Percentiles rank a stretch among this genome's conserved stretches.
Conservation (phyloP, 2,113 vertebrate species). For the Campylorhamphus procurvoides region DNA sequence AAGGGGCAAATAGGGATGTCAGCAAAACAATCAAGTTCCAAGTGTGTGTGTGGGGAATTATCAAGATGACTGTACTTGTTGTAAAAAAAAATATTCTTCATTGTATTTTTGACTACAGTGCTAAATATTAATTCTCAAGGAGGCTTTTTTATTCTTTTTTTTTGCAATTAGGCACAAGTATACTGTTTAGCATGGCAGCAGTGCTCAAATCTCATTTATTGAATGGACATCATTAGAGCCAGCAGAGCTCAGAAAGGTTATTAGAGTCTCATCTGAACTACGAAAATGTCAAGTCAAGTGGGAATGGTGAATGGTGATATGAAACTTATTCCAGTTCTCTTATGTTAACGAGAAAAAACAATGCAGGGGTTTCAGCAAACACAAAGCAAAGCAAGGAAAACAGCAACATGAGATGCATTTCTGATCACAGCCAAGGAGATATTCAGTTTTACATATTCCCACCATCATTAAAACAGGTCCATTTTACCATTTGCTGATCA, state of each 20-base stretch:
- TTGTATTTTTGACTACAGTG: background rate
- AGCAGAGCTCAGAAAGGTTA: slow-evolving; percentile 68
- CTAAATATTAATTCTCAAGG: background rate
- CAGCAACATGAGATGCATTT: slow-evolving; percentile 7
- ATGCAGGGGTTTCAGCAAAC: background rate
- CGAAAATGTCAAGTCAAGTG: slow-evolving; percentile 70
- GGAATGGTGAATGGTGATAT: slow-evolving; percentile 39
- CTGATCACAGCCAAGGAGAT: background rate
- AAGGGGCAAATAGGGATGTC: background rate
- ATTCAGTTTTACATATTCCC: background rate
- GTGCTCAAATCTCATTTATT: slow-evolving; percentile 31
- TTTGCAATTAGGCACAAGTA: slow-evolving; percentile 36
- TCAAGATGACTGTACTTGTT: background rate
- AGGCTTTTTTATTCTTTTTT: background rate
- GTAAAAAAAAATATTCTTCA: background rate
- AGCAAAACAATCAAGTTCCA: background rate
- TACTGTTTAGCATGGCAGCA: slow-evolving; percentile 21
- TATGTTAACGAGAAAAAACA: slow-evolving; percentile 70
- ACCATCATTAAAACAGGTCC: slow-evolving; percentile 71
- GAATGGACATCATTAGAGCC: slow-evolving; percentile 73
- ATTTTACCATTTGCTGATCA: slow-evolving; percentile 38
- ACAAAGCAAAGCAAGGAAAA: background rate
- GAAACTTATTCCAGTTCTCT: slow-evolving; percentile 61
- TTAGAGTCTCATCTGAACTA: slow-evolving; percentile 71
- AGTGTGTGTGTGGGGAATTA: background rate